Evolutionary conservation across 2,888 invertebrate genomes (phyloP).

Genomic region (Mycogona germanica): DNA sequence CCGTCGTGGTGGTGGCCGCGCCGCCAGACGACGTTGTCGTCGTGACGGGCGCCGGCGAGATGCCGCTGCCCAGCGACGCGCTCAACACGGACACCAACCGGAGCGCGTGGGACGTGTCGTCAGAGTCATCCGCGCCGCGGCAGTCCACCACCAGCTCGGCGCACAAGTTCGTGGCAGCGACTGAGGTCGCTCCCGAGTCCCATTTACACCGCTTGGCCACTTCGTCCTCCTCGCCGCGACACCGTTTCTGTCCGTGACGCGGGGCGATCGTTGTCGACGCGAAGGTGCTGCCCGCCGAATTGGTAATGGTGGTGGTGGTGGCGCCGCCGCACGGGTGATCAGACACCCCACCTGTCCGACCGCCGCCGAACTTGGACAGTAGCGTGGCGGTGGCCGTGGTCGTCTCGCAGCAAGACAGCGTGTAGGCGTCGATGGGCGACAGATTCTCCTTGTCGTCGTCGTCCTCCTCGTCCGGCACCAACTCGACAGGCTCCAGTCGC

Average conservation of each 20-base stretch:
- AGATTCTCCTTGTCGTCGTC: slow-evolving; percentile 10
- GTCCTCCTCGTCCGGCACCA: background rate
- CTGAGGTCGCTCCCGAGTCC: too few species aligned
- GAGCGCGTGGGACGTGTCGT: background rate
- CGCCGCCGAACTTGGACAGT: too few species aligned
- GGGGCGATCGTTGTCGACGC: too few species aligned
- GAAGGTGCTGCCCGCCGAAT: too few species aligned
- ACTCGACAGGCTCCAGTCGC: background rate
- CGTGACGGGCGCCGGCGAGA: slow-evolving; percentile 45
- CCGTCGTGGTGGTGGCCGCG: slow-evolving; percentile 35
- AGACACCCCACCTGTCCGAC: too few species aligned
- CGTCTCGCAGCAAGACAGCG: too few species aligned
- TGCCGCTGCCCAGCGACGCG: slow-evolving; percentile 39
- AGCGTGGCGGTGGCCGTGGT: too few species aligned
- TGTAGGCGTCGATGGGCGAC: background rate
- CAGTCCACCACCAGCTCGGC: background rate
- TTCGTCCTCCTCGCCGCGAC: background rate
- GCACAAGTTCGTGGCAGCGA: too few species aligned
- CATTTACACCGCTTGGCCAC: background rate
- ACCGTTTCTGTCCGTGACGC: background rate
- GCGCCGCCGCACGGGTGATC: too few species aligned
- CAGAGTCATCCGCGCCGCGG: background rate
- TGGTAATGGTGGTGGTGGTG: too few species aligned
- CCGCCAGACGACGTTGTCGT: slow-evolving; percentile 47
- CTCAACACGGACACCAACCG: slow-evolving; percentile 18